A percentile compares a stretch with the other conserved stretches of the same genome.
These are phyloP conservation scores for Eupeodes luniger DNA, from an alignment of 2,888 invertebrate species.

Conservation along the genomic window DNA sequence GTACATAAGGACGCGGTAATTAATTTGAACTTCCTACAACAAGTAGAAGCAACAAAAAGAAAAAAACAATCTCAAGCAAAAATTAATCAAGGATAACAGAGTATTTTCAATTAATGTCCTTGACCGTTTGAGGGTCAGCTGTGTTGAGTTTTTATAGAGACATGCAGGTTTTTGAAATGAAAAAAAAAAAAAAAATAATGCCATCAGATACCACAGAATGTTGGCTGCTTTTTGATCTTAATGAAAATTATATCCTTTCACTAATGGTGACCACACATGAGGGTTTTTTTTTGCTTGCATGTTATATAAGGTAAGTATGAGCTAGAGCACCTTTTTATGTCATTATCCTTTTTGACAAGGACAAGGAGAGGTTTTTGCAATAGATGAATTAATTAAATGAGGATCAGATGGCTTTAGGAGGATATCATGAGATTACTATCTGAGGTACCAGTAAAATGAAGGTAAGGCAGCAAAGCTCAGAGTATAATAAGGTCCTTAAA, in stretches of 20 bases:
- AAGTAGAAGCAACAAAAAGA: constrained; percentile 30
- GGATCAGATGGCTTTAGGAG: background rate
- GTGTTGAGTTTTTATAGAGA: constrained; percentile 28
- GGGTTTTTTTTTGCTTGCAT: background rate
- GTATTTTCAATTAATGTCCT: constrained; percentile 72
- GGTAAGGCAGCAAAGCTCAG: no score
- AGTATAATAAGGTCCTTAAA: no score
- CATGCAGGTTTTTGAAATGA: background rate
- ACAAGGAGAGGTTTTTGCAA: background rate
- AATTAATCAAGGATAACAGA: constrained; percentile 70
- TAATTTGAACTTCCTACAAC: constrained; percentile 64
- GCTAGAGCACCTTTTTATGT: constrained; percentile 47
- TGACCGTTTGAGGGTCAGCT: constrained; percentile 43
- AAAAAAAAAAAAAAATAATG: background rate
- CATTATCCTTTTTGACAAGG: constrained; percentile 40
- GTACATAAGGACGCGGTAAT: constrained; percentile 56
- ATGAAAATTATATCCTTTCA: constrained; percentile 66
- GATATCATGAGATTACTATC: no score
- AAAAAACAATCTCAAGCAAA: constrained; percentile 20
- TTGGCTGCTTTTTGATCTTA: constrained; percentile 48
- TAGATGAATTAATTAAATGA: constrained; percentile 13
- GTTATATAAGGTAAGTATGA: background rate
- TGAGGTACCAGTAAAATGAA: no score
- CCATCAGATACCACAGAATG: constrained; percentile 47
- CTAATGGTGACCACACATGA: constrained; percentile 50